A percentile compares a stretch with the other conserved stretches of the same genome.
These are phyloP conservation scores for Anabacerthia variegaticeps DNA, from an alignment of 2,797 vertebrate genomes.

Conservation along the genomic window DNA sequence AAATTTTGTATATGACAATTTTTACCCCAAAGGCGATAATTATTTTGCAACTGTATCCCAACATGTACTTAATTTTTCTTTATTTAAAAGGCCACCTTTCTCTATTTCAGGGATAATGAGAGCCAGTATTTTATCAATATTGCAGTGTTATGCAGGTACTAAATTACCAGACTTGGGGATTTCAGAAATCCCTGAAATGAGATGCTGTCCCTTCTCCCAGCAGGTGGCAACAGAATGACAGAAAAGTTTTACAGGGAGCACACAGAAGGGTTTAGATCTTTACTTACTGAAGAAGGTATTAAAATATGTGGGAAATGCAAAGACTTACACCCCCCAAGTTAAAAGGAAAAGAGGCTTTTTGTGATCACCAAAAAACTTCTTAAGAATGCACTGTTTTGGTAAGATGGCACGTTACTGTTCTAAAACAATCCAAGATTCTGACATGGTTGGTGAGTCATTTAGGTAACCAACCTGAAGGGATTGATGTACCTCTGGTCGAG, in stretches of 20 bases:
- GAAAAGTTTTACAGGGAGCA: neutral
- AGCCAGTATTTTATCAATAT: neutral
- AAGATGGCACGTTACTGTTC: neutral
- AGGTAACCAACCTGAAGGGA: neutral
- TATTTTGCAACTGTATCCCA: neutral
- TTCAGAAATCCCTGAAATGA: neutral
- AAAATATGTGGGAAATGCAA: neutral
- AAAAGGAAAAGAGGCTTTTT: neutral
- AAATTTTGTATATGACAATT: neutral
- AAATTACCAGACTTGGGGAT: neutral
- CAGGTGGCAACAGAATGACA: slow-evolving; percentile 2
- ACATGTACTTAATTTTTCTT: neutral
- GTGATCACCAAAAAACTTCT: neutral
- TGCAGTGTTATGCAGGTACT: neutral
- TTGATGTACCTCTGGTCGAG: neutral
- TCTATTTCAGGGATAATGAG: neutral
- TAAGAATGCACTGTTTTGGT: neutral
- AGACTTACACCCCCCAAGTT: neutral
- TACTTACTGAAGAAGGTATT: neutral
- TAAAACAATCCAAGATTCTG: neutral
- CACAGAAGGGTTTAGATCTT: neutral
- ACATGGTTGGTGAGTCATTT: neutral
- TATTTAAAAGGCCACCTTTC: neutral
- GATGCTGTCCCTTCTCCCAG: neutral
- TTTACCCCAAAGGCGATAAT: neutral